A percentile compares a stretch with the other conserved stretches of the same genome.
Conservation (phyloP, 92 coral and sea anemone species). For the Porites cylindrica region DNA sequence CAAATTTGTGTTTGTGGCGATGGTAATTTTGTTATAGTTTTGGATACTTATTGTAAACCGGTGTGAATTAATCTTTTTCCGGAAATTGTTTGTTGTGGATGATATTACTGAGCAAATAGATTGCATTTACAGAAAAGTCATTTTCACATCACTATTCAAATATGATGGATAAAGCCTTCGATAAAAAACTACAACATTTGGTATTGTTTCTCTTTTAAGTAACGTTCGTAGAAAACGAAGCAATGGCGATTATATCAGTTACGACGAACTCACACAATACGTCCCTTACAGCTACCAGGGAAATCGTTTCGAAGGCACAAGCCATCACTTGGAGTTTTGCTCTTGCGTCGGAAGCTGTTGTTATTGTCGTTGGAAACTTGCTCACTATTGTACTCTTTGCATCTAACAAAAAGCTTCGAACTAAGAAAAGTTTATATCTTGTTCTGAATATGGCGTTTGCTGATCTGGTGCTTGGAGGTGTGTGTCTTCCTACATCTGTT, state of each 20-base stretch:
- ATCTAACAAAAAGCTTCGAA: neutral
- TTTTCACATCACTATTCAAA: too few relatives aligned
- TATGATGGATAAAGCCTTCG: too few relatives aligned
- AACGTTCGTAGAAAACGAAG: neutral
- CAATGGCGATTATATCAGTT: neutral
- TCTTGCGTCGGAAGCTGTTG: neutral
- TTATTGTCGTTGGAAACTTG: constrained; percentile 4
- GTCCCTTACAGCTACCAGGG: neutral
- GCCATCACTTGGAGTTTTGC: neutral
- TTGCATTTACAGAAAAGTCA: too few relatives aligned
- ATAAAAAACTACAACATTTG: too few relatives aligned
- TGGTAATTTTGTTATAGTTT: too few relatives aligned
- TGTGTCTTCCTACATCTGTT: constrained; percentile 1
- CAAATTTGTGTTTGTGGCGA: too few relatives aligned
- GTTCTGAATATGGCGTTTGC: constrained; percentile 23
- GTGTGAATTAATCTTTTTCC: too few relatives aligned
- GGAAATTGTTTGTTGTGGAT: too few relatives aligned
- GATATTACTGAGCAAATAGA: too few relatives aligned
- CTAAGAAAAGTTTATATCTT: neutral
- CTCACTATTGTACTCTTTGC: neutral
- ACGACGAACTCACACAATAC: neutral
- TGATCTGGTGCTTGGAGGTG: constrained; percentile 32
- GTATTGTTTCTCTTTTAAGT: too few relatives aligned
- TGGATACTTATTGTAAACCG: too few relatives aligned
- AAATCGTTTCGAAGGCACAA: neutral